Evolutionary conservation across 2,888 invertebrate species (phyloP).

Genomic region (Acrocera orbiculus): DNA sequence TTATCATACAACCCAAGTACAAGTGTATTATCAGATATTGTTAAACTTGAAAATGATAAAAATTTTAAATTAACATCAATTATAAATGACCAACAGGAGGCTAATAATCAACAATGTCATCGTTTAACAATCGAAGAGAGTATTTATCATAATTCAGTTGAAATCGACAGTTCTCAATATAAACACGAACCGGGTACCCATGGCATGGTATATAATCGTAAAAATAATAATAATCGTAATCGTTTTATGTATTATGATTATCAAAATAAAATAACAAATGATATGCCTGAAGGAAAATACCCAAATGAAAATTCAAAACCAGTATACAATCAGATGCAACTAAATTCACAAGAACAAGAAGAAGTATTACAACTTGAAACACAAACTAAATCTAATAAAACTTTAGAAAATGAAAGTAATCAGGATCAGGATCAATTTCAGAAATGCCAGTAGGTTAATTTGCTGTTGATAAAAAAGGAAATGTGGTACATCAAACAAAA

Average conservation of each 20-base stretch:
- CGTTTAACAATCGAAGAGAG: slow-evolving; percentile 5
- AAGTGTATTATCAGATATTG: slow-evolving; percentile 1
- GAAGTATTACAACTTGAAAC: too few relatives aligned
- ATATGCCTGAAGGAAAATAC: slow-evolving; percentile 8
- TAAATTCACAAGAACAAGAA: too few relatives aligned
- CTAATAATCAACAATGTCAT: slow-evolving; percentile 11
- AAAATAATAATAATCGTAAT: slow-evolving; percentile 10
- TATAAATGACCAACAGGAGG: slow-evolving; percentile 8
- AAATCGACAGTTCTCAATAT: neutral
- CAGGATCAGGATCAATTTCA: too few relatives aligned
- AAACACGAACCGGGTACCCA: slow-evolving; percentile 5
- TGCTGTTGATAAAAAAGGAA: too few relatives aligned
- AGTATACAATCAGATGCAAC: too few relatives aligned
- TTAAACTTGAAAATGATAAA: slow-evolving; percentile 8
- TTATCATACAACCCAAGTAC: too few relatives aligned
- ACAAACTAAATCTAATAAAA: too few relatives aligned
- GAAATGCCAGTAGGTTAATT: too few relatives aligned
- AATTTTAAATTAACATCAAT: slow-evolving; percentile 1
- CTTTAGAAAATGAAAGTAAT: too few relatives aligned
- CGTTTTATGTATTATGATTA: slow-evolving; percentile 11
- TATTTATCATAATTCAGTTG: neutral
- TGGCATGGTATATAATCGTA: slow-evolving; percentile 8
- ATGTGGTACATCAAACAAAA: too few relatives aligned
- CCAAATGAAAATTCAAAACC: slow-evolving; percentile 9
- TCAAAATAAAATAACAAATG: slow-evolving; percentile 5